phyloP scores from a whole-genome alignment of 1,140 invertebrate species.

The Drosophila fuyamai region DNA sequence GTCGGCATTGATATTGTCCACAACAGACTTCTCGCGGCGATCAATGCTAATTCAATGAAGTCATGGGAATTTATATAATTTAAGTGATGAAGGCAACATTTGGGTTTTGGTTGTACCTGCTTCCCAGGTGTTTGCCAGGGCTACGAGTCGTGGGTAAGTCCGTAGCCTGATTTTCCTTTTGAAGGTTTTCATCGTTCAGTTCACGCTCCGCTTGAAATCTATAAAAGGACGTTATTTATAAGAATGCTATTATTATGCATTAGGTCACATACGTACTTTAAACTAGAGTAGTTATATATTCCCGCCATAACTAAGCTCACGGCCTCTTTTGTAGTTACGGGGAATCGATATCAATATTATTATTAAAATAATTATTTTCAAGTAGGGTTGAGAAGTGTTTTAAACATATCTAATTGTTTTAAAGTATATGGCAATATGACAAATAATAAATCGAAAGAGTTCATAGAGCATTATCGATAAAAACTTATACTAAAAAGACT shows the following conservation, averaged over 20 bases:
- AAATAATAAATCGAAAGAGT: neutral
- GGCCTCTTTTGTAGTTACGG: neutral
- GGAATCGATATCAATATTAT: neutral
- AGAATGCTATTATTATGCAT: neutral
- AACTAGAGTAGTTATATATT: conserved; percentile 74
- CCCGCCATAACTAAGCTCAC: conserved; percentile 63
- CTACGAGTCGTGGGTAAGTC: conserved; percentile 20
- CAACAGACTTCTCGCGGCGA: conserved; percentile 57
- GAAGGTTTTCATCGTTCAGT: conserved; percentile 18
- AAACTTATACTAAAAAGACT: neutral
- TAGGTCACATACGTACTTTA: conserved; percentile 61
- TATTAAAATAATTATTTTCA: neutral
- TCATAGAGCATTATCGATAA: neutral
- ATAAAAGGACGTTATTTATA: neutral
- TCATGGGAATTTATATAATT: conserved; percentile 40
- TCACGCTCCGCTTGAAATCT: conserved; percentile 65
- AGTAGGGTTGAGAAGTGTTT: conserved; percentile 8
- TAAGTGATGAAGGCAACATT: neutral
- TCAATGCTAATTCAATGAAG: conserved; percentile 31
- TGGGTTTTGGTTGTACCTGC: conserved; percentile 34
- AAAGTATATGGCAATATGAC: conserved; percentile 1
- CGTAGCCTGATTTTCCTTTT: conserved; percentile 20
- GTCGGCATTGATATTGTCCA: conserved; percentile 65
- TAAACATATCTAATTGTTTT: conserved; percentile 30
- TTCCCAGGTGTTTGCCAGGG: conserved; percentile 31